phyloP scores from a whole-genome alignment of 2,113 vertebrate genomes.

The Anhinga rufa region DNA sequence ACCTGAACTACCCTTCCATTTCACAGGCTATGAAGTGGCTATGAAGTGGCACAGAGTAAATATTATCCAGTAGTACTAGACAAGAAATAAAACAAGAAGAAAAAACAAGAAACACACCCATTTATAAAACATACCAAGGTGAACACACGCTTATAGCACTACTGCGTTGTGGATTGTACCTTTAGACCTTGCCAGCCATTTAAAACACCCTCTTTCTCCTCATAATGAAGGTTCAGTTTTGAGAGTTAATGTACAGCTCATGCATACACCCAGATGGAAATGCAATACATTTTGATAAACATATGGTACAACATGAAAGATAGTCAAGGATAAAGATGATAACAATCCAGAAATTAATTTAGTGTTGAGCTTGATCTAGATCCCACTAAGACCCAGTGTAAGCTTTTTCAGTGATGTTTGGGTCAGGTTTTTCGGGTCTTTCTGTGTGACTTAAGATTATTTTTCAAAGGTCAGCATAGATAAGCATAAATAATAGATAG shows the following conservation, averaged over 20 bases:
- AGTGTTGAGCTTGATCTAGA: neutral
- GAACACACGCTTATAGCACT: neutral
- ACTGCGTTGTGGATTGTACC: neutral
- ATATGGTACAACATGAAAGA: neutral
- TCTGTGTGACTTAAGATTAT: neutral
- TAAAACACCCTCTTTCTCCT: neutral
- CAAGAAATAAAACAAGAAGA: neutral
- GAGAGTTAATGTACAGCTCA: neutral
- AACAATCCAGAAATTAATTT: constrained; percentile 22
- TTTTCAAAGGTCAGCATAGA: neutral
- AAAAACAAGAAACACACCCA: neutral
- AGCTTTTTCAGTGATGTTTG: neutral
- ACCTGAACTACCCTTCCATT: neutral
- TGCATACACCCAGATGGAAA: neutral
- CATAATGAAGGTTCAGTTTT: neutral
- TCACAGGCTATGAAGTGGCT: neutral
- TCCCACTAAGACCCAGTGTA: neutral
- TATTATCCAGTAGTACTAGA: neutral
- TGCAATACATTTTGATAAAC: neutral
- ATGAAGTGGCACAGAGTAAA: neutral
- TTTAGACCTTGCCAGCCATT: neutral
- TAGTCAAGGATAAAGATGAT: neutral
- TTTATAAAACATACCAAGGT: neutral
- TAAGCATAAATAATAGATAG: neutral
- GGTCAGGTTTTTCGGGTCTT: neutral